Base-by-base conservation (phyloP, 92 coral and sea anemone genomes). In the Bergia puertoricense region DNA sequence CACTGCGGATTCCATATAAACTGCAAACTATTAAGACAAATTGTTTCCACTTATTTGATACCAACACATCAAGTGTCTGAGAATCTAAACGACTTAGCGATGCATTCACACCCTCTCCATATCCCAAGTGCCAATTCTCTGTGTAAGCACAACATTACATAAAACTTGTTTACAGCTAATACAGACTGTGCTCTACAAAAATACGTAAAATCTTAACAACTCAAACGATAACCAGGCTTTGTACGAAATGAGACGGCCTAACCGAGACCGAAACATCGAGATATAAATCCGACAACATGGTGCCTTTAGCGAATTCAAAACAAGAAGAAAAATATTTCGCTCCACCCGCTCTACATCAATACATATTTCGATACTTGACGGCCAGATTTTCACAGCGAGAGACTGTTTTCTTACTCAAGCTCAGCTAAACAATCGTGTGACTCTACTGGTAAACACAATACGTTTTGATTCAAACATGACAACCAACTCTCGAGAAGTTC, bases 51-150 rank as follows among this genome's bases (percentile, higher is more conserved):
- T 87, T 80, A 88, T 82, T 77, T 76, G 91, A 91, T 87, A 91
- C 93, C 42, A n/a, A 36, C 74, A 41, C 69, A 86, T 88, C 88
- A 76, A 91, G 93, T 88, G 90, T 88, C 90, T 76, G 37, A 38
- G 14, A 59, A 86, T 68, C 86, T 67, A 84, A 66, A 72, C 78
- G 65, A 76, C 74, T 77, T 76, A 66, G 81, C 42, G 13, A 75
- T 72, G 83, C 84, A 92, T 92, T 92, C 88, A 82, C 94, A 92
- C 94, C 94, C 94, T 89, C 94, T 92, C 94, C 88, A 92, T 80
- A 86, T 92, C 90, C 85, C 88, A 92, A 92, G 94, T 92, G 85
- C 88, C 90, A 81, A 42, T 75, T 86, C 74, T 75, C 73, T 37
- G 89, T 20, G 54, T 65, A 57, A 74, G 81, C 71, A 76, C 50